Evolutionary conservation across 2,888 invertebrate genomes (phyloP).

Genomic region (Ommatoiulus sabulosus): DNA sequence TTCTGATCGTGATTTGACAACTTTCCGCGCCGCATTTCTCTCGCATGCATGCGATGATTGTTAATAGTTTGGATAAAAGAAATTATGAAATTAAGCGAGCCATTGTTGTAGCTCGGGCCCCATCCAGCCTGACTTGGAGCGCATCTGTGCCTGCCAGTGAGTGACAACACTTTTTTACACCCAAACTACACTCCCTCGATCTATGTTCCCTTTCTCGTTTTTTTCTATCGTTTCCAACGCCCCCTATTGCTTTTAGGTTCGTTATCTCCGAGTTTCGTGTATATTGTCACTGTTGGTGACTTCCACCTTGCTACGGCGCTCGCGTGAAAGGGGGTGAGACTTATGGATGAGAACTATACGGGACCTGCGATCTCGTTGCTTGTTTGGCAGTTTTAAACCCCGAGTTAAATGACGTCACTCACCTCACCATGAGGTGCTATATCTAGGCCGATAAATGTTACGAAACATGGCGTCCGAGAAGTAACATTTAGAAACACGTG

Average conservation of each 20-base stretch:
- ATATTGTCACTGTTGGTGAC: conserved; percentile 16
- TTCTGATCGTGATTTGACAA: conserved; percentile 43
- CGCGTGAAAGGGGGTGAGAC: neutral
- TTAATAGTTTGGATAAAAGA: neutral
- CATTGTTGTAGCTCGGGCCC: conserved; percentile 1
- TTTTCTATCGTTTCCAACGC: neutral
- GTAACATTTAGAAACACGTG: no score
- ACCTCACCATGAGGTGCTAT: no score
- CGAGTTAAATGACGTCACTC: neutral
- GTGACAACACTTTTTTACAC: conserved; percentile 31
- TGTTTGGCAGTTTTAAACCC: neutral
- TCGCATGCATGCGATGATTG: conserved; percentile 17
- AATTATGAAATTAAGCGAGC: conserved; percentile 24
- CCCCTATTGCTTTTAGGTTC: conserved; percentile 24
- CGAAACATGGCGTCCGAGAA: no score
- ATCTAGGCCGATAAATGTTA: no score
- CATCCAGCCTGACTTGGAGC: conserved; percentile 11
- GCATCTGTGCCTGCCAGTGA: conserved; percentile 40
- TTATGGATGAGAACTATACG: neutral
- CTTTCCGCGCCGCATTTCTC: conserved; percentile 35
- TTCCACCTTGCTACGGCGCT: neutral
- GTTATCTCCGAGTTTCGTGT: neutral
- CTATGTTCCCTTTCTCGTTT: neutral
- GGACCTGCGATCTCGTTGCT: neutral
- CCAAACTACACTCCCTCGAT: neutral